Evolutionary conservation across 2,888 invertebrate species (phyloP).

Genomic region (Scaptodrosophila latifasciaeformis): DNA sequence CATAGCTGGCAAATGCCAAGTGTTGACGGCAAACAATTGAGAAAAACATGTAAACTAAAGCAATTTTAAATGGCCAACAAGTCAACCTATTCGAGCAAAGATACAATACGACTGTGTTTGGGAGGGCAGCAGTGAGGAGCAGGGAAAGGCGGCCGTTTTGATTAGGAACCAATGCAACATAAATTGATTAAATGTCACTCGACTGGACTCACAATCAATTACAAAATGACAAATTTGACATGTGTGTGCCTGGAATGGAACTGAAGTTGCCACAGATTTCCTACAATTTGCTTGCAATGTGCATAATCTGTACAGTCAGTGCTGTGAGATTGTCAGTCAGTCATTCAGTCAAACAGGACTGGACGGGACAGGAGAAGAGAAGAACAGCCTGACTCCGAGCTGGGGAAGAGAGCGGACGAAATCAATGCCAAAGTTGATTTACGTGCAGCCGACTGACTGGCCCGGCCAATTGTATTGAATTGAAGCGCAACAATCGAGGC

Average conservation of each 20-base stretch:
- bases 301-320: constrained; percentile 60
- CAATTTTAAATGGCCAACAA: too few relatives aligned
- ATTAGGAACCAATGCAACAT: constrained; percentile 38
- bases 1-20: too few relatives aligned
- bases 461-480: constrained; percentile 52
- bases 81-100: too few relatives aligned
- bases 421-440: constrained; percentile 65
- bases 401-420: too few relatives aligned
- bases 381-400: too few relatives aligned
- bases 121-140: too few relatives aligned
- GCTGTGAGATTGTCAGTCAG: constrained; percentile 10
- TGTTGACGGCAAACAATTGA: not conserved
- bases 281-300: constrained; percentile 26
- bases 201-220: constrained; percentile 53
- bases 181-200: constrained; percentile 59
- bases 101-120: too few relatives aligned
- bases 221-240: constrained; percentile 60
- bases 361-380: too few relatives aligned
- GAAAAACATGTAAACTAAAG: too few relatives aligned
- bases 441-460: constrained; percentile 43
- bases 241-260: constrained; percentile 18
- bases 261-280: not conserved
- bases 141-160: not conserved
- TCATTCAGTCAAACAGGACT: too few relatives aligned
- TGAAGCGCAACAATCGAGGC: constrained; percentile 33